Percentiles rank a stretch among this genome's conserved stretches.
These are phyloP conservation scores for Semicossyphus pulcher DNA, from an alignment of 2,113 vertebrate genomes.

Conservation along the genomic window DNA sequence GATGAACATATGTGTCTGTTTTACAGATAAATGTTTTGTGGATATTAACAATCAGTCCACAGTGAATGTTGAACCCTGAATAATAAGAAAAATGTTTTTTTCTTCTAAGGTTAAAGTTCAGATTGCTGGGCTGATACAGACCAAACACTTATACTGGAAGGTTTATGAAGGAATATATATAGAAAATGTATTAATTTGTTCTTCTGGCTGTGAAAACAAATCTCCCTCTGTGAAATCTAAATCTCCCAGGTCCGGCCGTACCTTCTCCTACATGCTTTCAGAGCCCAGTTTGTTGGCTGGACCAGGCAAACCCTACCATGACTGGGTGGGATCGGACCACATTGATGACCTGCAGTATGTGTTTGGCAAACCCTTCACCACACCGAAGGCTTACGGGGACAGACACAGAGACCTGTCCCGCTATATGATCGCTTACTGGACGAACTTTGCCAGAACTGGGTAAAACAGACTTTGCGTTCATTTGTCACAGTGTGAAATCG, in stretches of 20 bases:
- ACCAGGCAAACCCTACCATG: constrained; percentile 79
- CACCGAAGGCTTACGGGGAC: constrained; percentile 85
- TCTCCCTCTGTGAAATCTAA: background rate
- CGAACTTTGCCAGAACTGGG: constrained; percentile 95
- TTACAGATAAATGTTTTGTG: too few relatives aligned
- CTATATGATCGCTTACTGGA: constrained; percentile 94
- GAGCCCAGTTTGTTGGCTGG: constrained; percentile 82
- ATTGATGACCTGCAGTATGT: constrained; percentile 92
- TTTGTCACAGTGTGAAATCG: background rate
- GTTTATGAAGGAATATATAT: too few relatives aligned
- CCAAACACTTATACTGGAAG: too few relatives aligned
- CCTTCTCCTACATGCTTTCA: constrained; percentile 91
- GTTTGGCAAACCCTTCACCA: constrained; percentile 92
- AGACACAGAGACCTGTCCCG: constrained; percentile 86
- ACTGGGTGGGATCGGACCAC: constrained; percentile 94
- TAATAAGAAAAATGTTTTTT: too few relatives aligned
- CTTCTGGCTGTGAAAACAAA: background rate
- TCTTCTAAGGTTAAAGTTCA: too few relatives aligned
- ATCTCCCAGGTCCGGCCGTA: constrained; percentile 66
- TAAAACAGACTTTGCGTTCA: constrained; percentile 49
- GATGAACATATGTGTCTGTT: too few relatives aligned
- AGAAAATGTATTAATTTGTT: background rate
- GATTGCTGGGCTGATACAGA: too few relatives aligned
- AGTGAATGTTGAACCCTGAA: too few relatives aligned
- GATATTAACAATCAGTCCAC: too few relatives aligned